These are phyloP conservation scores for Clanis bilineata DNA, from an alignment of 2,888 invertebrate species.

Conservation along the genomic window DNA sequence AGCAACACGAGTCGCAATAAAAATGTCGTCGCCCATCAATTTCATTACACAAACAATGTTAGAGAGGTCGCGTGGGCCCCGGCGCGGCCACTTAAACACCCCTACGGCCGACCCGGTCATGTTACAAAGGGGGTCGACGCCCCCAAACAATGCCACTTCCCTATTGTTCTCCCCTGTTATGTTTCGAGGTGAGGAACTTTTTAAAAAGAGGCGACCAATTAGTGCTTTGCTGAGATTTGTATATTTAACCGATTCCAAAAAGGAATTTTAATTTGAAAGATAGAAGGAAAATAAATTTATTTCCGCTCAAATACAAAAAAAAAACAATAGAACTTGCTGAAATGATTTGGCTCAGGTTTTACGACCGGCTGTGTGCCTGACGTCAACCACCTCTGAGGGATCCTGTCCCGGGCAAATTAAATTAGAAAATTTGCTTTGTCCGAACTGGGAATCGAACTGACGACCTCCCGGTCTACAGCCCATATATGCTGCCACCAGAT, in stretches of 20 bases:
- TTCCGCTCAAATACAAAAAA: too few relatives aligned
- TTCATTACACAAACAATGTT: slow-evolving; percentile 3
- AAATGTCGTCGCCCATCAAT: not conserved
- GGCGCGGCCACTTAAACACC: not conserved
- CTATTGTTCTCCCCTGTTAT: slow-evolving; percentile 1
- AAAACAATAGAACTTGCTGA: too few relatives aligned
- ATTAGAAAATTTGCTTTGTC: too few relatives aligned
- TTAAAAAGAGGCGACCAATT: slow-evolving; percentile 3
- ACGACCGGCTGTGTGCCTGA: too few relatives aligned
- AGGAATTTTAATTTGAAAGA: not conserved
- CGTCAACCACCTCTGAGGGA: too few relatives aligned
- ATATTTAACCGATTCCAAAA: not conserved
- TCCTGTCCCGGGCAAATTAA: too few relatives aligned
- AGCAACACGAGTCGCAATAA: not conserved
- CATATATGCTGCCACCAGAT: too few relatives aligned
- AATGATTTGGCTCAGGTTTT: too few relatives aligned
- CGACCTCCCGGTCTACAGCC: too few relatives aligned
- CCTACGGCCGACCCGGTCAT: not conserved
- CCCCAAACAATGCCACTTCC: slow-evolving; percentile 7
- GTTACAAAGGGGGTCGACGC: slow-evolving; percentile 11
- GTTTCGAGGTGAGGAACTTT: not conserved
- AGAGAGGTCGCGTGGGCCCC: not conserved
- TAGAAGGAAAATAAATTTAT: too few relatives aligned
- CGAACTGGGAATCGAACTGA: too few relatives aligned
- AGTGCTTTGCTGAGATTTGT: not conserved